Evolutionary conservation across 2,797 vertebrate genomes (phyloP).

Genomic region (Champsocephalus esox): DNA sequence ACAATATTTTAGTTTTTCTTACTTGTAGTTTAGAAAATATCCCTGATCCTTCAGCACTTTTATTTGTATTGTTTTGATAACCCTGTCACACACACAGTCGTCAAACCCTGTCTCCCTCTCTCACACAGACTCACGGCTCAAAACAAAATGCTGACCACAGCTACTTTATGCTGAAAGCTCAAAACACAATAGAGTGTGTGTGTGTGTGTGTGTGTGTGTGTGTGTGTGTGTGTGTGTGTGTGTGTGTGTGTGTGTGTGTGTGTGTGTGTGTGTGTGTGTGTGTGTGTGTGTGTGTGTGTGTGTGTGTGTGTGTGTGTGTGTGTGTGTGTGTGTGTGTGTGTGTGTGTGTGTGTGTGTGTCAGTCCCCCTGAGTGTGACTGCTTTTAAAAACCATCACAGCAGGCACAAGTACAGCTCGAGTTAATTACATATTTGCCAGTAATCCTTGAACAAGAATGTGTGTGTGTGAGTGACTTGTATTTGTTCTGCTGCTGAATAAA

Average conservation of each 20-base stretch:
- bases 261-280: slow-evolving; percentile 22
- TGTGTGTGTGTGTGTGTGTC: slow-evolving; percentile 2
- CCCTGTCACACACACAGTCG: not conserved
- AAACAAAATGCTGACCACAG: slow-evolving; percentile 48
- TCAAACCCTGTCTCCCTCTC: too few relatives aligned
- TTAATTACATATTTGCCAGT: slow-evolving; percentile 13
- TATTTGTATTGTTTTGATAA: not conserved
- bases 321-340: slow-evolving; percentile 19
- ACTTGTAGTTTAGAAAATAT: not conserved
- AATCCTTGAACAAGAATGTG: not conserved
- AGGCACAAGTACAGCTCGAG: slow-evolving; percentile 4
- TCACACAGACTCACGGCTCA: slow-evolving; percentile 10
- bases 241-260: slow-evolving; percentile 14
- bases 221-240: slow-evolving; percentile 16
- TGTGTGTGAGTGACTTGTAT: not conserved
- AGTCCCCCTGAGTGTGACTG: not conserved
- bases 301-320: slow-evolving; percentile 5
- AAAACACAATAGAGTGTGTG: slow-evolving; percentile 32
- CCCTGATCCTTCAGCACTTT: too few relatives aligned
- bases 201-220: slow-evolving; percentile 18
- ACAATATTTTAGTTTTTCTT: not conserved
- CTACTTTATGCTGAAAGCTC: slow-evolving; percentile 33
- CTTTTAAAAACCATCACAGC: slow-evolving; percentile 6
- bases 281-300: slow-evolving; percentile 17
- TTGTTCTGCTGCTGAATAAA: not conserved